Conservation (phyloP, 2,113 vertebrate genomes). For the Epinephelus fuscoguttatus region DNA sequence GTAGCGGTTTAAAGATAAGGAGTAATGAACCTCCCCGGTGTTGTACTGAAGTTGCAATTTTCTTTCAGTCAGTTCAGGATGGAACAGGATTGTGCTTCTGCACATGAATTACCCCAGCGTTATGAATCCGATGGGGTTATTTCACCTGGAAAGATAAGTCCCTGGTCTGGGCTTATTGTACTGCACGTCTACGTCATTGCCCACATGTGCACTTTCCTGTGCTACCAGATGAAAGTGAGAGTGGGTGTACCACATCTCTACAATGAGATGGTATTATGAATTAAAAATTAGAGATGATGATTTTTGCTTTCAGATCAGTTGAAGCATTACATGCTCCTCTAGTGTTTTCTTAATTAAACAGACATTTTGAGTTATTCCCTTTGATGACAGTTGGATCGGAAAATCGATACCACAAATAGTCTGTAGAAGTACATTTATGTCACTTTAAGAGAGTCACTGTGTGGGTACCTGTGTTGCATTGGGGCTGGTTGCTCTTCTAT, state of each 20-base stretch:
- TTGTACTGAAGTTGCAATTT: constrained; percentile 45
- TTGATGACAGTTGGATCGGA: neutral
- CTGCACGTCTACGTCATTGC: neutral
- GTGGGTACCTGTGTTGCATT: neutral
- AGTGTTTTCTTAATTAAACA: neutral
- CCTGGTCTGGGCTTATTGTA: constrained; percentile 3
- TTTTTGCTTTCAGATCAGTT: neutral
- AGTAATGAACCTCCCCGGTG: constrained; percentile 45
- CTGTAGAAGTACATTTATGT: neutral
- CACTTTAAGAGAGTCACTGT: neutral
- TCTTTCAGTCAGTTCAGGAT: constrained; percentile 6
- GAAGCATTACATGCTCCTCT: neutral
- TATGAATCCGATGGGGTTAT: constrained; percentile 32
- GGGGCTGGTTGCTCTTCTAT: neutral
- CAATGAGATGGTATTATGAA: neutral
- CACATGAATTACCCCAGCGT: constrained; percentile 10
- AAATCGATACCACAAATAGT: neutral
- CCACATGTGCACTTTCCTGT: constrained; percentile 1
- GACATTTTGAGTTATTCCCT: neutral
- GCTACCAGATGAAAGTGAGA: neutral
- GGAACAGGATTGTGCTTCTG: constrained; percentile 21
- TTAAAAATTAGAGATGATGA: neutral
- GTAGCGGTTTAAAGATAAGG: constrained; percentile 52
- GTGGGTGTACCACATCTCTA: neutral
- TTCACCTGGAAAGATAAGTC: constrained; percentile 40